These are phyloP conservation scores for Poecile montanus DNA, from an alignment of 2,797 vertebrate species.

Conservation along the genomic window DNA sequence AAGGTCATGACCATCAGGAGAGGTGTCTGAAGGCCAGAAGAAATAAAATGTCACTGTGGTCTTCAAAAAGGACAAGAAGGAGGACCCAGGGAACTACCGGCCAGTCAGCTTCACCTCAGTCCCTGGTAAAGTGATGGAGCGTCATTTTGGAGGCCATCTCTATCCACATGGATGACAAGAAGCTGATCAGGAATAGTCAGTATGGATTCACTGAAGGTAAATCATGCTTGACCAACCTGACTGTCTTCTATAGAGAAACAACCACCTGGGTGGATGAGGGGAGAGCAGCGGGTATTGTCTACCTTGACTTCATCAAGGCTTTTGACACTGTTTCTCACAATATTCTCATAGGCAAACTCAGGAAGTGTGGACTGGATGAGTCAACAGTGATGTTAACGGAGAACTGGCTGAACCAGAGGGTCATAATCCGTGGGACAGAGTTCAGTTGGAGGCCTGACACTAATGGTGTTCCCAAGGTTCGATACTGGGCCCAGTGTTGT, in stretches of 20 bases:
- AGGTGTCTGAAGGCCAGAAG: neutral
- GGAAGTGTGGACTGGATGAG: neutral
- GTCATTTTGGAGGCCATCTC: neutral
- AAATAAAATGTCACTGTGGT: neutral
- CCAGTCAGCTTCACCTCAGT: no score
- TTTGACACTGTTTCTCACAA: neutral
- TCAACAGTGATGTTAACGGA: neutral
- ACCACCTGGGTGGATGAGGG: neutral
- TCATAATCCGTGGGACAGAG: neutral
- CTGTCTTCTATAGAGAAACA: neutral
- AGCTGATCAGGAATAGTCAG: neutral
- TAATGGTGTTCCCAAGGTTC: neutral
- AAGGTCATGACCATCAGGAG: neutral
- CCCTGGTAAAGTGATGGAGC: no score
- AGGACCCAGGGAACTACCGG: neutral
- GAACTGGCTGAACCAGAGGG: neutral
- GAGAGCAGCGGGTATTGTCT: neutral
- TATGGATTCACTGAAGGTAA: neutral
- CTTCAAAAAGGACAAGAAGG: neutral
- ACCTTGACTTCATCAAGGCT: accelerated
- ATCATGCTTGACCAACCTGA: neutral
- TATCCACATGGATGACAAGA: neutral
- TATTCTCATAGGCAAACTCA: neutral
- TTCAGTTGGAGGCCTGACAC: accelerated
- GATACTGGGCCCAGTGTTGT: no score